Conservation (phyloP, 2,113 vertebrate genomes). For the Sardina pilchardus region DNA sequence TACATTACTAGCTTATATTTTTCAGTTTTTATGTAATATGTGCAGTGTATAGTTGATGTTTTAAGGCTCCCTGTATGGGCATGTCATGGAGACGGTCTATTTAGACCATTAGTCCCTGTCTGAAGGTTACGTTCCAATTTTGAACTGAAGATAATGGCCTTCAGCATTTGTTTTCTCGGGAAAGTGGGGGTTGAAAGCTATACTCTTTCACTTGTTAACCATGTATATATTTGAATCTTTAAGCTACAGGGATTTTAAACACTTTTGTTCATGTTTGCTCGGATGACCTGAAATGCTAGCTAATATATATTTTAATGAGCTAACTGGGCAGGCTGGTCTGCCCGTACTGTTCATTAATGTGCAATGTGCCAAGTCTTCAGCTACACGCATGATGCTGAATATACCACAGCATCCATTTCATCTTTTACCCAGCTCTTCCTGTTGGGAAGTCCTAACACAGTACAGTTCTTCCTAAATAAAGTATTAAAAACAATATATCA, state of each 20-base stretch:
- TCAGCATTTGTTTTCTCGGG: background rate
- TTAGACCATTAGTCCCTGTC: background rate
- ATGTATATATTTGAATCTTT: background rate
- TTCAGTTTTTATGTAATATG: background rate
- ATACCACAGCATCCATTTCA: background rate
- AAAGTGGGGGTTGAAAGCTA: background rate
- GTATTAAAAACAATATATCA: background rate
- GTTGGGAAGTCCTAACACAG: background rate
- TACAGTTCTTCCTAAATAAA: background rate
- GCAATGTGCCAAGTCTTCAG: background rate
- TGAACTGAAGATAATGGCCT: background rate
- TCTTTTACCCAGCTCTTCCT: background rate
- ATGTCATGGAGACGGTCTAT: background rate
- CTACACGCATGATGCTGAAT: background rate
- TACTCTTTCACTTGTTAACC: background rate
- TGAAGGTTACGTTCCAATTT: background rate
- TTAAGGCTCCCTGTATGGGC: background rate
- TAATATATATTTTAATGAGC: background rate
- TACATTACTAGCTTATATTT: background rate
- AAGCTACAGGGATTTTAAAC: background rate
- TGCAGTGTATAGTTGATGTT: background rate
- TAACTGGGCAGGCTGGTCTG: constrained; percentile 3
- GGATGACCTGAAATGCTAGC: background rate
- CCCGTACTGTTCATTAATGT: background rate
- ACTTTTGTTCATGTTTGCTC: background rate